Evolutionary conservation across 1,140 invertebrate genomes (phyloP), one percentile per base, ranked within the genome.

Genomic region (Zelostemma sp.): DNA sequence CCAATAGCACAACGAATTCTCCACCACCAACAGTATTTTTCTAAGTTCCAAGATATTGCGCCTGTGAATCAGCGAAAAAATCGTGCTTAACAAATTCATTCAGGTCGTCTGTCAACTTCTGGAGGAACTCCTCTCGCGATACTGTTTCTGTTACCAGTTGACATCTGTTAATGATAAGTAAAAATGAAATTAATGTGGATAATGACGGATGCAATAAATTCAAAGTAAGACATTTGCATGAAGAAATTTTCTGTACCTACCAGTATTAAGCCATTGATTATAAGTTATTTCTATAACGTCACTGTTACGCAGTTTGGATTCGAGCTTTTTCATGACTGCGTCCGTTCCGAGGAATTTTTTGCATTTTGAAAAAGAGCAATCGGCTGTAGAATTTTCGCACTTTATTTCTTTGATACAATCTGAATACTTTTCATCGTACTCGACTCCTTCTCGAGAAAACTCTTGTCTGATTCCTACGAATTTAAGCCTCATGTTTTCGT

Each of bases 41-140:
- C 0, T 19, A 6, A 54, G 50, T 47, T 19, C 49, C 55, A 17
- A 72, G 58, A 33, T 57, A 64, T 46, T 19, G 17, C 35, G 53
- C 17, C 53, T 73, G 69, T 12, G 56, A 21, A 48, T 66, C 67
- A 11, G 68, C 50, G 19, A 74, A 60, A 35, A 59, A 75, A 50
- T 69, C 33, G 62, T 73, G 70, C 28, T 51, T 48, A 21, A 54
- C 40, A 41, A 69, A 46, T 33, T 48, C 9, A 4, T n/a, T 18
- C 1, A 66, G 28, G 31, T 54, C 35, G 9, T 51, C 47, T 4
- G 31, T 18, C 0, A 70, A 16, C 25, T 60, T 49, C 9, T 43
- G n/a, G 6, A 69, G 1, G 28, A 65, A 69, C 33, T 59, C 49
- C 6, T 54, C 33, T 6, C 31, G 38, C 19, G 50, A 62, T 62